phyloP scores from a whole-genome alignment of 2,113 vertebrate species.

The Platichthys stellatus region DNA sequence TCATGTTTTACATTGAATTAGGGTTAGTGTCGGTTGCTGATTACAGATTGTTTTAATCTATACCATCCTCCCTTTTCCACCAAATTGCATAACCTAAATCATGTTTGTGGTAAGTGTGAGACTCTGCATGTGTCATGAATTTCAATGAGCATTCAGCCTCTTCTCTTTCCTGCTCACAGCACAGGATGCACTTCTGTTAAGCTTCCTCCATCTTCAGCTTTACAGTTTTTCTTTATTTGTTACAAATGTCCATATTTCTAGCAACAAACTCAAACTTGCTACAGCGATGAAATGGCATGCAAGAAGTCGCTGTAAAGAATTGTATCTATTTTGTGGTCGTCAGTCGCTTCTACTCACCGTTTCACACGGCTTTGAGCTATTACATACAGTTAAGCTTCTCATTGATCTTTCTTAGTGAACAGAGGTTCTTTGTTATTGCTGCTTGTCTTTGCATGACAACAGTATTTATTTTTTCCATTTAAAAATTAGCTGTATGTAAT shows the following conservation, averaged over 20 bases:
- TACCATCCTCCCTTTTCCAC: constrained; percentile 80
- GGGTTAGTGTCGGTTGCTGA: constrained; percentile 26
- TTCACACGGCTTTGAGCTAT: constrained; percentile 23
- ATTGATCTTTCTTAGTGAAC: constrained; percentile 36
- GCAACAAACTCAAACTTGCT: constrained; percentile 8
- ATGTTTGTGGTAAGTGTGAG: constrained; percentile 97
- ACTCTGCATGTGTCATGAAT: constrained; percentile 95
- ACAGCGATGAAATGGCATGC: constrained; percentile 52
- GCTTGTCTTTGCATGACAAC: constrained; percentile 67
- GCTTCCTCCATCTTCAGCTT: constrained; percentile 20
- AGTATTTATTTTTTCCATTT: constrained; percentile 6
- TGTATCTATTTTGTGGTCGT: constrained; percentile 8
- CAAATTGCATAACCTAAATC: constrained; percentile 93
- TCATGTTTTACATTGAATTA: neutral
- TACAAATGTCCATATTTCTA: neutral
- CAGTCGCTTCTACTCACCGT: neutral
- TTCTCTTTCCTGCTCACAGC: constrained; percentile 83
- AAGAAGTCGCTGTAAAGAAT: constrained; percentile 1
- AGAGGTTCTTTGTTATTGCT: constrained; percentile 45
- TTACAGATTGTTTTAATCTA: constrained; percentile 92
- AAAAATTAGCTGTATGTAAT: constrained; percentile 14
- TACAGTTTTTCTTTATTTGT: constrained; percentile 35
- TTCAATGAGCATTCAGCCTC: constrained; percentile 88
- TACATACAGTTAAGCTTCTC: constrained; percentile 21
- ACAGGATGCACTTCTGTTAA: constrained; percentile 28